Evolutionary conservation across 2,113 vertebrate species (phyloP), one percentile per base, ranked within the genome.

Genomic region (Campylomormyrus numenius): DNA sequence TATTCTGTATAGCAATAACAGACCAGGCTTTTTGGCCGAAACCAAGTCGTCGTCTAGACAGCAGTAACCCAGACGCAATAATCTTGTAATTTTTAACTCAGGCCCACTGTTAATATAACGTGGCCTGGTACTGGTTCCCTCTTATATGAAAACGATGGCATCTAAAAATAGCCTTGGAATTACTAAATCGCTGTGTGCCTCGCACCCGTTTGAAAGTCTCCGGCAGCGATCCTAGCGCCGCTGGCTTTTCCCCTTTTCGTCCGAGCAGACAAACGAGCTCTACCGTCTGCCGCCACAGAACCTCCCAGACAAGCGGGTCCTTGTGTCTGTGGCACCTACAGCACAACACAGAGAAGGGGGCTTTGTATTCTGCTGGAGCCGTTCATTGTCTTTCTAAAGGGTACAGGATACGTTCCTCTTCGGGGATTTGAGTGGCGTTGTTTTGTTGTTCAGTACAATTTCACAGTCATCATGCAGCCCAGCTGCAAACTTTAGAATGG

Each of bases 1-100:
- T 88, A 49, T 87, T 9, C 50, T 77, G 90, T 89, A 95, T 94
- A 91, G 49, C 89, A 89, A 91, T 90, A 94, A 58, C 95, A 95
- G 93, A 85, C 90, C 1, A 21, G 45, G 3, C 15, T 52, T 48
- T 49, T 62, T 85, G 85, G 35, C 42, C n/a, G 70, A 52, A 88
- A 86, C 27, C 11, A 50, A 94, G 93, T 91, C 50, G 94, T 92
- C 87, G 92, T 91, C 50, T 42, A 90, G 89, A 89, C 92, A 91
- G 90, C 91, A 91, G 89, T 91, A 85, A n/a, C 89, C 48, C 27
- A 35, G 90, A 48, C 84, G 39, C 66, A 66, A 74, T 58, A 62
- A 70, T 90, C 89, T 27, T 86, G 83, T 84, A 66, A 31, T 66
- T 80, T 80, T 53, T 66, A 91, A 45, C 89, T 90, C 62, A 27